phyloP scores from a whole-genome alignment of 2,888 invertebrate species.

The Clepsis dumicolana region DNA sequence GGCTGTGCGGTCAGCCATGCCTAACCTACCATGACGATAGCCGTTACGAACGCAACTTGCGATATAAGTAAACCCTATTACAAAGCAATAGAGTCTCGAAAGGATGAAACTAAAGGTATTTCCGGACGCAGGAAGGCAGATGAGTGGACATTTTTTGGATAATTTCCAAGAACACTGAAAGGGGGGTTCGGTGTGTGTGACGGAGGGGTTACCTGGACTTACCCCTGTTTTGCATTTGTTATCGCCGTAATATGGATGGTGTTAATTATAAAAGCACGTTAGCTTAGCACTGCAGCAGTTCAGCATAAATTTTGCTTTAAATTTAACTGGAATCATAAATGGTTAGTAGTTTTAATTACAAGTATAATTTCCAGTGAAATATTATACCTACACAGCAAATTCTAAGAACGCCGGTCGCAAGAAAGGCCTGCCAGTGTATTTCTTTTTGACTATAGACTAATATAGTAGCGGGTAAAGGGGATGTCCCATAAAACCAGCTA shows the following conservation, averaged over 20 bases:
- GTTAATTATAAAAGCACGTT: background rate
- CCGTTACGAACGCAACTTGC: slow-evolving; percentile 46
- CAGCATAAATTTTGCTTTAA: too few relatives aligned
- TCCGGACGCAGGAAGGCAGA: slow-evolving; percentile 9
- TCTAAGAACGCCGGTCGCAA: too few relatives aligned
- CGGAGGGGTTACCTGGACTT: slow-evolving; percentile 12
- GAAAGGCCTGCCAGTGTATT: too few relatives aligned
- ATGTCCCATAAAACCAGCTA: too few relatives aligned
- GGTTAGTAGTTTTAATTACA: too few relatives aligned
- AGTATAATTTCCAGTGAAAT: too few relatives aligned
- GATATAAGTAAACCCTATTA: slow-evolving; percentile 45
- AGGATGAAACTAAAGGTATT: background rate
- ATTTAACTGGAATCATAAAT: too few relatives aligned
- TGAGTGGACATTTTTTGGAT: slow-evolving; percentile 24
- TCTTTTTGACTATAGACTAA: too few relatives aligned
- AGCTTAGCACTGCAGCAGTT: too few relatives aligned
- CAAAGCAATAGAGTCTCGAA: slow-evolving; percentile 7
- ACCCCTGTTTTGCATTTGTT: background rate
- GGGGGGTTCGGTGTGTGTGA: slow-evolving; percentile 29
- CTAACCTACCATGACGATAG: slow-evolving; percentile 50
- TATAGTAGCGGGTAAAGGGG: too few relatives aligned
- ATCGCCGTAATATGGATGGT: too few relatives aligned
- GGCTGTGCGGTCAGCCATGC: slow-evolving; percentile 46
- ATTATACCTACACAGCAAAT: too few relatives aligned
- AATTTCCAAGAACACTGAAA: background rate